A percentile compares a stretch with the other conserved stretches of the same genome.
Conservation (phyloP, 1,140 invertebrate species). For the Chrysopa pallens region DNA sequence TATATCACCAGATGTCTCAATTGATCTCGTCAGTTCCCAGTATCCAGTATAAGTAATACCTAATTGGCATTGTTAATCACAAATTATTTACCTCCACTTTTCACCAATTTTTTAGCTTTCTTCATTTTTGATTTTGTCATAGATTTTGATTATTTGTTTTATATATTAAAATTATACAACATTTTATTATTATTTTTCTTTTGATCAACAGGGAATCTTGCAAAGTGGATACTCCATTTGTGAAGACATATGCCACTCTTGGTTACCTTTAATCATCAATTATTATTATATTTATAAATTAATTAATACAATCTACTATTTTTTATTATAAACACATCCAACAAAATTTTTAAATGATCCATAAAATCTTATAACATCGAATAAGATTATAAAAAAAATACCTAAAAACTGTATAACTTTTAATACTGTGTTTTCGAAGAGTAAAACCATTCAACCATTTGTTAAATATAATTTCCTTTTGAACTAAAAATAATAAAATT, state of each 20-base stretch:
- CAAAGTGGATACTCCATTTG: conserved; percentile 67
- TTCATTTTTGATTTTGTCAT: neutral
- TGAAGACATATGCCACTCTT: conserved; percentile 76
- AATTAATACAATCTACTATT: no score
- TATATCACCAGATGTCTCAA: neutral
- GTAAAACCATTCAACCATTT: no score
- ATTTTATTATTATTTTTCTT: conserved; percentile 14
- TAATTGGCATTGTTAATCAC: no score
- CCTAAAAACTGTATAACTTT: no score
- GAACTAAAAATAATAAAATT: no score
- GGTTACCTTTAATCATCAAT: conserved; percentile 55
- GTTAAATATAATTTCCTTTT: no score
- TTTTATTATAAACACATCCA: no score
- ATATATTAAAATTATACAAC: conserved; percentile 2
- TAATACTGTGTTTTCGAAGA: no score
- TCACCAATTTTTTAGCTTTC: neutral
- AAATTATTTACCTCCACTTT: neutral
- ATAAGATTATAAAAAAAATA: no score
- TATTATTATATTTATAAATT: no score
- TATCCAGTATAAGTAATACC: neutral
- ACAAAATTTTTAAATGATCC: no score
- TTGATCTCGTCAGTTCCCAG: neutral
- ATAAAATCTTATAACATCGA: no score
- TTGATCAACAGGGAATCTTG: conserved; percentile 58
- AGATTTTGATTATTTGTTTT: conserved; percentile 1